Base-by-base conservation (phyloP, 2,888 invertebrate species). In the Hedychridium roseum region DNA sequence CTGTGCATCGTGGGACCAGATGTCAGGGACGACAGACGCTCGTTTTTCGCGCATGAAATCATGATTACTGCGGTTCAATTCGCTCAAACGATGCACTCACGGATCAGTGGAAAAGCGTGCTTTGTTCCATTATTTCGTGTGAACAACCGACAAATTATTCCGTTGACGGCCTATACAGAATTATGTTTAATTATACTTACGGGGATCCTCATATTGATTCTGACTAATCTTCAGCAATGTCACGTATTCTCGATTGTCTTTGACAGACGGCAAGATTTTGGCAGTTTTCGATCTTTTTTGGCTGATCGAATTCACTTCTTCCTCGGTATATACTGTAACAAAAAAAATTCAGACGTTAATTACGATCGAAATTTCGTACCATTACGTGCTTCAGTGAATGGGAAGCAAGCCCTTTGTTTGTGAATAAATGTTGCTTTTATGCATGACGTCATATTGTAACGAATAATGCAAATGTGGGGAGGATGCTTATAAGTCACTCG, bases 201-300 rank as follows among this genome's bases (percentile, higher is more conserved):
- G 53, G 31, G 73, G 69, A 68, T 85, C 84, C 47, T 82, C 83
- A 68, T 85, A 76, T 34, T 71, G 69, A 55, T 76, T 77, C 31
- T 70, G 83, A 58, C 83, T 82, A 43, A 84, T 80, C 74, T 87
- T 88, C 46, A 81, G 70, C 9, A 85, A 85, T 50, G 79, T 82
- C 1, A 87, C 81, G 64, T 81, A 83, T 64, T 84, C 84, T 40
- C 82, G 78, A 39, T 80, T 78, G 1, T 57, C 59, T 36, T 67
- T 64, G 2, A 32, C 34, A n/a, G 51, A 38, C 6, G 64, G 57
- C 30, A 65, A 47, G 42, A 59, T 57, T 20, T 73, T 61, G 21
- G 36, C 47, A 35, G 45, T n/a, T n/a, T n/a, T 54, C 26, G 52
- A 54, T n/a, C 47, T 28, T 7, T 51, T 32, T 5, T 21, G 35